Percentiles rank a stretch among this genome's conserved stretches.
Evolutionary conservation across 2,888 invertebrate genomes (phyloP).

Genomic region (Scaptomyza flava): DNA sequence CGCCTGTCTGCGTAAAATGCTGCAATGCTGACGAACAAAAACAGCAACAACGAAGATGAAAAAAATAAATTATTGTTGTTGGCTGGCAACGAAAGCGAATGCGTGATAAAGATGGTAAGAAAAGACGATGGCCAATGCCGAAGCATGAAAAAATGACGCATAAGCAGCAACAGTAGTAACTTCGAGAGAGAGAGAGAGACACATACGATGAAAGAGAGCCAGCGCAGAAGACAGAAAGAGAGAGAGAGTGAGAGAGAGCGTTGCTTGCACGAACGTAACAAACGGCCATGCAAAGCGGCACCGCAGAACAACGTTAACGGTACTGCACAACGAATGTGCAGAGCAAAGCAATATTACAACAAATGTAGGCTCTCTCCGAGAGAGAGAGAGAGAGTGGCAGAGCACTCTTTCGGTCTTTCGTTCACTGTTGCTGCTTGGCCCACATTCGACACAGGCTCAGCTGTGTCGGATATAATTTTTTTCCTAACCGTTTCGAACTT

Average conservation of each 20-base stretch:
- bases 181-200: conserved; percentile 7
- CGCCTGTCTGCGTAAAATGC: conserved; percentile 73
- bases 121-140: conserved; percentile 45
- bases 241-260: conserved; percentile 21
- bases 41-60: conserved; percentile 29
- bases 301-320: conserved; percentile 68
- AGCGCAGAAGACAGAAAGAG: neutral
- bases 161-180: conserved; percentile 50
- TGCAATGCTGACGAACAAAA: conserved; percentile 73
- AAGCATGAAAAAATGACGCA: conserved; percentile 71
- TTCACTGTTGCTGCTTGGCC: conserved; percentile 45
- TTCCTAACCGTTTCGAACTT: conserved; percentile 50
- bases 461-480: conserved; percentile 38
- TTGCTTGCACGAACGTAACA: conserved; percentile 47
- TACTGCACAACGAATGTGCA: conserved; percentile 71
- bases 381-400: conserved; percentile 1
- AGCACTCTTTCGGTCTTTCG: conserved; percentile 13
- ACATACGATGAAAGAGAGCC: neutral
- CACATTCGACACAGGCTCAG: conserved; percentile 66
- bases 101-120: conserved; percentile 67
- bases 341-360: conserved; percentile 42
- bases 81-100: conserved; percentile 37
- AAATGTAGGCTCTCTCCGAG: too few species aligned
- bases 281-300: conserved; percentile 68
- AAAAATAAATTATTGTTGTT: conserved; percentile 36